phyloP scores from a whole-genome alignment of 2,797 vertebrate genomes.

The Lepidocolaptes lacrymiger region DNA sequence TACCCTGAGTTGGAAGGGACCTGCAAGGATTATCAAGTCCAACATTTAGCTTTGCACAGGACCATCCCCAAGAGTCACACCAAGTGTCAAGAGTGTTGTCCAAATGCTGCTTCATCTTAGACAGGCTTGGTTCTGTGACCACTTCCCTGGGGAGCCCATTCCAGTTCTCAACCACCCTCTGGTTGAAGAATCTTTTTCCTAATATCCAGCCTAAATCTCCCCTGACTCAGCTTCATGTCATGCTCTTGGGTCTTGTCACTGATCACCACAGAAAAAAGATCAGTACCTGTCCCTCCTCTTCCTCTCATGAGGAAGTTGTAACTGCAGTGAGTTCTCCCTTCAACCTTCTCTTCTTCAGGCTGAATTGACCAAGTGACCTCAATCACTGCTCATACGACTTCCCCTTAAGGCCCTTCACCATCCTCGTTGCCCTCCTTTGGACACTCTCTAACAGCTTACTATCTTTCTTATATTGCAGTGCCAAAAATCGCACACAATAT shows the following conservation, averaged over 20 bases:
- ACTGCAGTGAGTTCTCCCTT: accelerated
- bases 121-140: not conserved
- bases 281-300: not conserved
- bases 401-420: not conserved
- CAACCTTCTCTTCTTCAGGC: not conserved
- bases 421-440: accelerated
- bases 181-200: not conserved
- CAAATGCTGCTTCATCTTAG: not conserved
- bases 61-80: not conserved
- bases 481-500: not conserved
- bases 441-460: not conserved
- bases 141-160: not conserved
- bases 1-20: not conserved
- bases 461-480: accelerated
- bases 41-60: not conserved
- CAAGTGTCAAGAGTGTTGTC: not conserved
- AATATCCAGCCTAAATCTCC: not conserved
- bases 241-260: accelerated
- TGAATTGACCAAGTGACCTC: not conserved
- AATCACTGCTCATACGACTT: accelerated
- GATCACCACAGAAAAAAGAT: not conserved
- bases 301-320: accelerated
- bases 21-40: not conserved
- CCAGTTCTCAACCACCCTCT: accelerated
- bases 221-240: not conserved